Evolutionary conservation across 1,140 invertebrate genomes (phyloP).

Genomic region (Odontomachus brunneus): DNA sequence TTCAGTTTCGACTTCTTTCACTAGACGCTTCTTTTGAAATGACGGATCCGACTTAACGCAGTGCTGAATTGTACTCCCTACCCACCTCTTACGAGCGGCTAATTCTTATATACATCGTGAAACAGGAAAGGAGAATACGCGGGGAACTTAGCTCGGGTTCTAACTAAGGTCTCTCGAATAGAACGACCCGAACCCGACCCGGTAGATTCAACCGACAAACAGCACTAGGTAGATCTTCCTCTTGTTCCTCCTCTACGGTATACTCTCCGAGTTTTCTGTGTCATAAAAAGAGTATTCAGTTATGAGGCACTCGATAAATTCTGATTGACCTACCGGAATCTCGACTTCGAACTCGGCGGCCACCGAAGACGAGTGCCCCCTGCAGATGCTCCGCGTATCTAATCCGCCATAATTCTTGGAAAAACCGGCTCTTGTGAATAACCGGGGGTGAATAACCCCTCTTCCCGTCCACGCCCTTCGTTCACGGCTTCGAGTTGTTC

Average conservation of each 20-base stretch:
- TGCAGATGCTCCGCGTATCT: slow-evolving; percentile 15
- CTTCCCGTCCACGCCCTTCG: no score
- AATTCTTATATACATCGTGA: slow-evolving; percentile 31
- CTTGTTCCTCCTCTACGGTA: neutral
- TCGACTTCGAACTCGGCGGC: slow-evolving; percentile 18
- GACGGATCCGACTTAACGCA: slow-evolving; percentile 30
- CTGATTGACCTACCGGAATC: slow-evolving; percentile 65
- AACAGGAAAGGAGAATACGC: neutral
- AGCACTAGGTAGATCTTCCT: neutral
- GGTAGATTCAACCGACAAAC: no score
- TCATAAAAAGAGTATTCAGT: slow-evolving; percentile 64
- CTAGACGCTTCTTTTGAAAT: neutral
- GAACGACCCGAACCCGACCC: no score
- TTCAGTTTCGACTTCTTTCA: neutral
- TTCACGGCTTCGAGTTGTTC: no score
- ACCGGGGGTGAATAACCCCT: no score
- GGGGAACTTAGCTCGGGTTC: neutral
- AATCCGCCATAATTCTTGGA: slow-evolving; percentile 72
- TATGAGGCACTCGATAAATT: slow-evolving; percentile 66
- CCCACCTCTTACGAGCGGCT: no score
- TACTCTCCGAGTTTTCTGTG: neutral
- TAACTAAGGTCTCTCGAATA: neutral
- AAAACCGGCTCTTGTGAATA: slow-evolving; percentile 63
- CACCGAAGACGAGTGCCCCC: slow-evolving; percentile 52
- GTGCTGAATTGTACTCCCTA: no score